Evolutionary conservation across 2,888 invertebrate genomes (phyloP).

Genomic region (Drosophila falleni): DNA sequence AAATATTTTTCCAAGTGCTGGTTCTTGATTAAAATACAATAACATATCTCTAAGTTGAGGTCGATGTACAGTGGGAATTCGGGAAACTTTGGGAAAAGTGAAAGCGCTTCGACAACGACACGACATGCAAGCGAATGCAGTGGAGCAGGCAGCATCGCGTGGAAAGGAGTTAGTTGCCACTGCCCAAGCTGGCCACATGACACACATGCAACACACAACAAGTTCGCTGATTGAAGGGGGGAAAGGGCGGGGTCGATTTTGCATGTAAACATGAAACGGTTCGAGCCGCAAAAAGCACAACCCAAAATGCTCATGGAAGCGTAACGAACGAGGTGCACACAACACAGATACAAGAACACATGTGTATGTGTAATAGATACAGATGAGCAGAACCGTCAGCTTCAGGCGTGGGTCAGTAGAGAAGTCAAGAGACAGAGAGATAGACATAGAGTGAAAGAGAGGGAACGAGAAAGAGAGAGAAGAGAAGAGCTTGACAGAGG

Average conservation of each 20-base stretch:
- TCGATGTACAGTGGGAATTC: slow-evolving; percentile 46
- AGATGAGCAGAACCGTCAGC: slow-evolving; percentile 46
- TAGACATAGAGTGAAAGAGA: slow-evolving; percentile 14
- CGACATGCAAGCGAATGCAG: slow-evolving; percentile 70
- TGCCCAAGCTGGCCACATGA: slow-evolving; percentile 53
- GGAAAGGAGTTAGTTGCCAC: slow-evolving; percentile 15
- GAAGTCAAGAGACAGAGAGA: slow-evolving; percentile 20
- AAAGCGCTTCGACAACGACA: slow-evolving; percentile 60
- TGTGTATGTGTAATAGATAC: slow-evolving; percentile 21
- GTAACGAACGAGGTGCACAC: slow-evolving; percentile 65
- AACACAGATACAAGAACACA: slow-evolving; percentile 17
- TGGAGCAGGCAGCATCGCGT: slow-evolving; percentile 52
- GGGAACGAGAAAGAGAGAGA: slow-evolving; percentile 9
- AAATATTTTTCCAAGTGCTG: not conserved
- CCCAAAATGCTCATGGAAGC: slow-evolving; percentile 77
- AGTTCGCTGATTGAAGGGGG: not conserved
- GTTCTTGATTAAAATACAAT: not conserved
- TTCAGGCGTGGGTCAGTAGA: slow-evolving; percentile 74
- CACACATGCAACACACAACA: slow-evolving; percentile 55
- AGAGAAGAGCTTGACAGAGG: slow-evolving; percentile 34
- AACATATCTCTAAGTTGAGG: slow-evolving; percentile 4
- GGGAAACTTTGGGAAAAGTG: slow-evolving; percentile 57
- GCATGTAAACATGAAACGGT: slow-evolving; percentile 62
- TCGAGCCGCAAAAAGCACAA: slow-evolving; percentile 72
- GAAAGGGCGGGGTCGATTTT: slow-evolving; percentile 53